Base-by-base conservation (phyloP, 2,797 vertebrate genomes). In the Peromyscus melanophrys region DNA sequence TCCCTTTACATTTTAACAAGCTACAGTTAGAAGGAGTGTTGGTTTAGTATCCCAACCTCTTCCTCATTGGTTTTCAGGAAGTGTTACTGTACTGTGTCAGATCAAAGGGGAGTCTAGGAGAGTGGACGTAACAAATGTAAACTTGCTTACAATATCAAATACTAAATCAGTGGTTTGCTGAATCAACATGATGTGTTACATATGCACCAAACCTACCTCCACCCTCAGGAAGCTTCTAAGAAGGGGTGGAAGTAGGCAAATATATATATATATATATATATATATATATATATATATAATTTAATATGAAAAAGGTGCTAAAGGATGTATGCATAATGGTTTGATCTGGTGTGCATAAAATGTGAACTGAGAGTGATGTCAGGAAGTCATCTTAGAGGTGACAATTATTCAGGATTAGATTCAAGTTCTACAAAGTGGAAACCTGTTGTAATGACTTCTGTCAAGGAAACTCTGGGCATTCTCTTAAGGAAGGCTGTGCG, bases 31-130 rank as follows among this genome's bases (percentile, higher is more conserved):
- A 23, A 78, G 65, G 7, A 43, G 80, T 71, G 63, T 94, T 34
- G 59, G 67, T 76, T 90, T 80, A 80, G 27, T 23, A 59, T 29
- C 93, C 78, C 55, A 67, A 94, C 17, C 59, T 40, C 16, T 4
- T 96, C 29, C 34, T 92, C 19, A 40, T 55, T 94, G 78, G 31
- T 94, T 95, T 67, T n/a, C 71, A 94, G 34, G 19, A 75, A 92
- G 46, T 49, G 65, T 82, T 71, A 63, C 1, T 78, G 1, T 75
- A 55, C 23, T 19, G 49, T 80, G 7, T 77, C 31, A 67, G 17
- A 43, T 89, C 21, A 93, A 88, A 87, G 81, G 55, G 31, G 23
- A 84, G 10, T 82, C 67, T 52, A 52, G 19, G 19, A 27, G 40
- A 23, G 37, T 27, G 91, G 0, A 17, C 73, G 52, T 31, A 71